phyloP scores from a whole-genome alignment of 2,888 invertebrate genomes.

The Ichneumon xanthorius region DNA sequence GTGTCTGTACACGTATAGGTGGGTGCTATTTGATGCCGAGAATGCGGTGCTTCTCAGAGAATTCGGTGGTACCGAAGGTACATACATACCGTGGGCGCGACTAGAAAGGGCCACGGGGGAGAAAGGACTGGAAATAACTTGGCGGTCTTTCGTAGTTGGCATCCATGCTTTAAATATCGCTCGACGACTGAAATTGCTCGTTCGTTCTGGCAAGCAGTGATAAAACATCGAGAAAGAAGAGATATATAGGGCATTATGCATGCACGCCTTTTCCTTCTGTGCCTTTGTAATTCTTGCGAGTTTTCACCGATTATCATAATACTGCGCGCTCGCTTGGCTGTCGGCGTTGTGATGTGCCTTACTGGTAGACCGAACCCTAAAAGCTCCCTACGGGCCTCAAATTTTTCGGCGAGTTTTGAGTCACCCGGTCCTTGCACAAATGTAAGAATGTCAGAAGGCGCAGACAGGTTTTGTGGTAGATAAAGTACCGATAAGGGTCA shows the following conservation, averaged over 20 bases:
- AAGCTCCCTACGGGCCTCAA: too few relatives aligned
- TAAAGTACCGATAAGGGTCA: not conserved
- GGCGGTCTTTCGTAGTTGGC: conserved; percentile 64
- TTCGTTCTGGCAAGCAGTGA: conserved; percentile 58
- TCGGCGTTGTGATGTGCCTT: too few relatives aligned
- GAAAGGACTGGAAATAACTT: conserved; percentile 56
- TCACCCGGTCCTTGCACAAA: not conserved
- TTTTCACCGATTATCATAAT: conserved; percentile 29
- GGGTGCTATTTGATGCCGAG: conserved; percentile 46
- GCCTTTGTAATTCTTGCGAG: not conserved
- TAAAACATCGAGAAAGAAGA: conserved; percentile 59
- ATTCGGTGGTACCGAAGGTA: conserved; percentile 12
- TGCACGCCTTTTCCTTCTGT: not conserved
- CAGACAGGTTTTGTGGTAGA: not conserved
- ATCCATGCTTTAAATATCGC: conserved; percentile 63
- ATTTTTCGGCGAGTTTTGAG: not conserved
- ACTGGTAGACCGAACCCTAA: too few relatives aligned
- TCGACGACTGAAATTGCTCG: conserved; percentile 57
- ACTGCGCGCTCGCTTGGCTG: not conserved
- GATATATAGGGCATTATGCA: conserved; percentile 6
- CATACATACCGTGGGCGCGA: conserved; percentile 2
- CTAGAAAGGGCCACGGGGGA: conserved; percentile 27
- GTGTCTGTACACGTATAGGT: not conserved
- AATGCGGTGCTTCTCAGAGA: conserved; percentile 46
- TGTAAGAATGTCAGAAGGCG: not conserved